These are phyloP conservation scores for Butorides virescens DNA, from an alignment of 2,113 vertebrate species.

Conservation along the genomic window DNA sequence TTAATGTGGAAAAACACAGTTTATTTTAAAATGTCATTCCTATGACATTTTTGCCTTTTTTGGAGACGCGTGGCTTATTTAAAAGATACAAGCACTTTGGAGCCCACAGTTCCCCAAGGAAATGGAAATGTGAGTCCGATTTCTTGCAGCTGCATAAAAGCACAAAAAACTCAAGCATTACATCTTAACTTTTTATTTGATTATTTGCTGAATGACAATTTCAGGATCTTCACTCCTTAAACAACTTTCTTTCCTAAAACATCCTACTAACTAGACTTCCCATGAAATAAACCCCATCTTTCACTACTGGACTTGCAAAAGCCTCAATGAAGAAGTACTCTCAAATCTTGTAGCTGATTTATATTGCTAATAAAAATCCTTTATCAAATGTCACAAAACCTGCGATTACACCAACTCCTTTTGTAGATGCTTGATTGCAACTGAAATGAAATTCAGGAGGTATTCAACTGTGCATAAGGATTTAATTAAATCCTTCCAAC, in stretches of 20 bases:
- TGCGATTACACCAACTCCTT: neutral
- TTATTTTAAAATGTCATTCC: slow-evolving; percentile 39
- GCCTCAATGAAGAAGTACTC: neutral
- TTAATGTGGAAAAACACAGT: neutral
- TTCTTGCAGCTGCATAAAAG: neutral
- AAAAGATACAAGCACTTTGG: neutral
- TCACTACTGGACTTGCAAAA: neutral
- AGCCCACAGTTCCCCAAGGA: slow-evolving; percentile 25
- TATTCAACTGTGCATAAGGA: slow-evolving; percentile 29
- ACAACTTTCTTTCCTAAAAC: neutral
- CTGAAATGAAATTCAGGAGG: slow-evolving; percentile 21
- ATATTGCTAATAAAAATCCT: slow-evolving; percentile 6
- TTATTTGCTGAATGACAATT: neutral
- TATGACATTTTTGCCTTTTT: slow-evolving; percentile 52
- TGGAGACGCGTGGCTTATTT: neutral
- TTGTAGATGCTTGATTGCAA: slow-evolving; percentile 6
- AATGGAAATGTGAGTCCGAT: neutral
- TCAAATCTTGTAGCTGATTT: neutral
- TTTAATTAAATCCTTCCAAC: slow-evolving; percentile 37
- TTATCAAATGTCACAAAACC: slow-evolving; percentile 34
- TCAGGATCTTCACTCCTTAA: neutral
- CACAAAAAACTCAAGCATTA: neutral
- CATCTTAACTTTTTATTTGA: neutral
- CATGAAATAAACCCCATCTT: neutral
- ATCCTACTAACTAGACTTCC: neutral